Evolutionary conservation across 1,140 invertebrate genomes (phyloP).

Genomic region (Caerostris darwini): DNA sequence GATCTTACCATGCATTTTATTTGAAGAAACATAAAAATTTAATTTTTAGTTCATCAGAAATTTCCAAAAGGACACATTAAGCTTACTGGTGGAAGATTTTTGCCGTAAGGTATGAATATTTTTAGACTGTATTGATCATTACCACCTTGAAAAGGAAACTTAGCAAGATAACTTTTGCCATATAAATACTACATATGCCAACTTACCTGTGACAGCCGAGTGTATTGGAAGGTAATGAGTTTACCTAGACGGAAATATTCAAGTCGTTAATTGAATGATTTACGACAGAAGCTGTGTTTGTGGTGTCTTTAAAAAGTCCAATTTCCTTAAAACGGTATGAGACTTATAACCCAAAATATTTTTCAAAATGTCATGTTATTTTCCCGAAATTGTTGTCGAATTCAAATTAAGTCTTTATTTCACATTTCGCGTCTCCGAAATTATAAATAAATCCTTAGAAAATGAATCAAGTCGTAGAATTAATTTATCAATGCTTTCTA

Average conservation of each 20-base stretch:
- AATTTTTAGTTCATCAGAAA: constrained; percentile 2
- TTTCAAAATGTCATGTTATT: constrained; percentile 28
- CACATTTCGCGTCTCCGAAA: background rate
- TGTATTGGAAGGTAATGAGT: background rate
- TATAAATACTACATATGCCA: background rate
- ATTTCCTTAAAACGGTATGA: background rate
- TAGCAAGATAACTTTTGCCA: constrained; percentile 16
- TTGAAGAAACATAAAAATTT: background rate
- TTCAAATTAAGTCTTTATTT: constrained; percentile 6
- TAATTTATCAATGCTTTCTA: too few species aligned
- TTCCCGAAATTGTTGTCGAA: background rate
- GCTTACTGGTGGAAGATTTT: background rate
- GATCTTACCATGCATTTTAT: background rate
- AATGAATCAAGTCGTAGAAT: background rate
- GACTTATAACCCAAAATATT: background rate
- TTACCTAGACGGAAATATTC: background rate
- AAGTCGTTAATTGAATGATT: constrained; percentile 21
- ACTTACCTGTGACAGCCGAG: background rate
- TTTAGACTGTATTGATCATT: constrained; percentile 38
- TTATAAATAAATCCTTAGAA: background rate
- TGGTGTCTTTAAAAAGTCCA: background rate
- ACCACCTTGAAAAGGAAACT: background rate
- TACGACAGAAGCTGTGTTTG: background rate
- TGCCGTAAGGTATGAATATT: background rate
- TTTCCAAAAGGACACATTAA: background rate